Evolutionary conservation across 2,888 invertebrate genomes (phyloP).

Genomic region (Zootermopsis nevadensis): DNA sequence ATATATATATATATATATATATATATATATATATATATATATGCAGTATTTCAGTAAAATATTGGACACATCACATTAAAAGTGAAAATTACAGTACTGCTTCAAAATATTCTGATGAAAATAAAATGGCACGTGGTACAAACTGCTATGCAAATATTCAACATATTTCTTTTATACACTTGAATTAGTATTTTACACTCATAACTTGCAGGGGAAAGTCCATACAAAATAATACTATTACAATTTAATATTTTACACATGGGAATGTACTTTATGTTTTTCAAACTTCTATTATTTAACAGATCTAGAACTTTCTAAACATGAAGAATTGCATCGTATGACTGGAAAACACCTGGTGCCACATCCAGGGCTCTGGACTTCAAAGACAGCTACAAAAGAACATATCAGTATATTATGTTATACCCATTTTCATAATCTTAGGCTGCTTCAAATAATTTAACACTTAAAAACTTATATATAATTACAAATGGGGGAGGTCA

Average conservation of each 20-base stretch:
- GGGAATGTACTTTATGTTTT: background rate
- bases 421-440: too few species aligned
- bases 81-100: too few species aligned
- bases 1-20: too few species aligned
- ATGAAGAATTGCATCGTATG: conserved; percentile 86
- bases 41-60: too few species aligned
- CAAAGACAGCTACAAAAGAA: conserved; percentile 73
- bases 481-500: too few species aligned
- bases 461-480: background rate
- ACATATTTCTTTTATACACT: too few species aligned
- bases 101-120: too few species aligned
- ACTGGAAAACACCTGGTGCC: conserved; percentile 88
- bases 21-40: too few species aligned
- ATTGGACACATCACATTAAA: too few species aligned
- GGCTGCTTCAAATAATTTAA: background rate
- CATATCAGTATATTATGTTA: background rate
- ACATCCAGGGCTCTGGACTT: conserved; percentile 96
- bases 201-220: background rate
- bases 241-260: background rate
- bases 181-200: background rate
- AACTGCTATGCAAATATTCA: too few species aligned
- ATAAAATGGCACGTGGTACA: too few species aligned
- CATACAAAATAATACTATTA: background rate
- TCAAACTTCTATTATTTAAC: background rate
- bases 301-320: conserved; percentile 58